phyloP scores from a whole-genome alignment of 2,888 invertebrate species.

The Trypoxylon attenuatum region DNA sequence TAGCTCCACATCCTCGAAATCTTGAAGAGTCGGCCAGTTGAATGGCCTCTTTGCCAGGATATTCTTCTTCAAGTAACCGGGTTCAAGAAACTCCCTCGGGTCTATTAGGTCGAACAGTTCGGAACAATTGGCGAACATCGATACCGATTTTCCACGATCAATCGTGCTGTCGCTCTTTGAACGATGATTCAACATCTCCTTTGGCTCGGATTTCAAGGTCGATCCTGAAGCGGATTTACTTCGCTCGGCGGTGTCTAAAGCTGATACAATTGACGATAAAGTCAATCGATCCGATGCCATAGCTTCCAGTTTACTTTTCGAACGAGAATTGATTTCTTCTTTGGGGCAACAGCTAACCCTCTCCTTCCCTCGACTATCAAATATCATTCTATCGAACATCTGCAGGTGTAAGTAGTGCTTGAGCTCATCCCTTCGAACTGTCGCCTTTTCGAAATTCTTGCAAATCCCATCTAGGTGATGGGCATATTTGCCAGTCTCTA shows the following conservation, averaged over 20 bases:
- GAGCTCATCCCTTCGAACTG: constrained; percentile 18
- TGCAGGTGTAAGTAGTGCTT: constrained; percentile 37
- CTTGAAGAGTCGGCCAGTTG: constrained; percentile 15
- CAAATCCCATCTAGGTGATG: constrained; percentile 25
- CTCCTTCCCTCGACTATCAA: not conserved
- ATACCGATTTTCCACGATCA: constrained; percentile 16
- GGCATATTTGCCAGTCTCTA: constrained; percentile 13
- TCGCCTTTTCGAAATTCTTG: constrained; percentile 1
- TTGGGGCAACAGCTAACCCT: not conserved
- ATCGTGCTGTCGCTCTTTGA: constrained; percentile 35
- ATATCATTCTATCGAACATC: constrained; percentile 40
- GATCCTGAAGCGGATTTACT: constrained; percentile 8
- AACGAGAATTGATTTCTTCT: not conserved
- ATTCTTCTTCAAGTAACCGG: constrained; percentile 43
- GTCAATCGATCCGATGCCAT: too few species aligned
- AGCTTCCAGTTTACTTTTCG: too few species aligned
- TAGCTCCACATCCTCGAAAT: constrained; percentile 53
- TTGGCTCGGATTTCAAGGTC: not conserved
- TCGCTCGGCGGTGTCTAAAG: too few species aligned
- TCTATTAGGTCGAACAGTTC: constrained; percentile 53
- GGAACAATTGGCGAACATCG: constrained; percentile 33
- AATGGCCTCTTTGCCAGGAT: constrained; percentile 9
- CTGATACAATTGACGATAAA: too few species aligned
- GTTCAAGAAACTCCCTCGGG: constrained; percentile 41
- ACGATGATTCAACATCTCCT: too few species aligned